Percentiles rank a stretch among this genome's conserved stretches.
Conservation (phyloP, 1,140 invertebrate species). For the Drosophila saltans region DNA sequence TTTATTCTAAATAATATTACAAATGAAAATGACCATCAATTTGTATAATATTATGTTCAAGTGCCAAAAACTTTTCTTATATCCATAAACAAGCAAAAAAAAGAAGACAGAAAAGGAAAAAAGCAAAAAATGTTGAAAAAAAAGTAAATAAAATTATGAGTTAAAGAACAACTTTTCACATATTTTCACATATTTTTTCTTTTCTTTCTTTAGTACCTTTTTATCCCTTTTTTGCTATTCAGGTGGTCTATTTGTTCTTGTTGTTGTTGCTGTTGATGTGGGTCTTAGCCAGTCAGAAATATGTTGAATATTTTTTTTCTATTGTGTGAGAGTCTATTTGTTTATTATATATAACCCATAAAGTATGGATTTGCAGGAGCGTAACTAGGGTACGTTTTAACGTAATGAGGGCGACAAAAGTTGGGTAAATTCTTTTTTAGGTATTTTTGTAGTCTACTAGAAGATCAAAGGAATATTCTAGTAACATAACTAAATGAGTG, state of each 20-base stretch:
- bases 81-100: slow-evolving; percentile 20
- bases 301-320: slow-evolving; percentile 32
- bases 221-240: slow-evolving; percentile 36
- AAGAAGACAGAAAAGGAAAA: neutral
- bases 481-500: too few relatives aligned
- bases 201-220: neutral
- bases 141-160: slow-evolving; percentile 11
- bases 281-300: slow-evolving; percentile 31
- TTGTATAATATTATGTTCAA: slow-evolving; percentile 68
- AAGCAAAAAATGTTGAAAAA: too few relatives aligned
- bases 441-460: too few relatives aligned
- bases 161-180: slow-evolving; percentile 56
- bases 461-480: too few relatives aligned
- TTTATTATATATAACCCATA: slow-evolving; percentile 9
- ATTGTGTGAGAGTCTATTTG: slow-evolving; percentile 43
- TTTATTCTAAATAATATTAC: slow-evolving; percentile 35
- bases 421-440: too few relatives aligned
- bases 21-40: slow-evolving; percentile 70
- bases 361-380: neutral
- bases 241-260: slow-evolving; percentile 27
- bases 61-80: slow-evolving; percentile 68
- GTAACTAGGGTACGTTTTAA: neutral
- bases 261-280: slow-evolving; percentile 7
- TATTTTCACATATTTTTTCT: slow-evolving; percentile 8
- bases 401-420: neutral